phyloP scores from a whole-genome alignment of 1,140 invertebrate genomes.

The Ephestia elutella region DNA sequence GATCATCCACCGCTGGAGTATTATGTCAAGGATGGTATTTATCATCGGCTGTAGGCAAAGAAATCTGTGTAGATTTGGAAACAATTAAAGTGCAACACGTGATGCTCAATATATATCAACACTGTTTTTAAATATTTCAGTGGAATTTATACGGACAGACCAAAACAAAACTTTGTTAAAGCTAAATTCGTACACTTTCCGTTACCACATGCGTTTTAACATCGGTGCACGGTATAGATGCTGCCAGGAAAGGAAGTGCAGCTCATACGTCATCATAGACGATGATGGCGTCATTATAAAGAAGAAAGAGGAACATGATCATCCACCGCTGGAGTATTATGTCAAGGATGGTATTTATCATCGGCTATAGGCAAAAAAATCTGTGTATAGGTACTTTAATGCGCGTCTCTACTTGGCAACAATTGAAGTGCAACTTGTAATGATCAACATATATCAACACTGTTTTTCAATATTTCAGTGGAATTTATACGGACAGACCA shows the following conservation, averaged over 20 bases:
- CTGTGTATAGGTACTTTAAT: too few species aligned
- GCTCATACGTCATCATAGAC: background rate
- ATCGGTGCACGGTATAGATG: background rate
- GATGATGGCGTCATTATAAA: background rate
- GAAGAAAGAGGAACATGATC: background rate
- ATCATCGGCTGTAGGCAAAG: background rate
- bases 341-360: conserved; percentile 1
- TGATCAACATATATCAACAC: too few species aligned
- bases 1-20: background rate
- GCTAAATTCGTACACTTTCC: background rate
- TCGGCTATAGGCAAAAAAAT: background rate
- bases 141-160: background rate
- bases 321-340: background rate
- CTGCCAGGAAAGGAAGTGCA: background rate
- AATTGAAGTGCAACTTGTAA: too few species aligned
- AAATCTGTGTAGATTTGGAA: too few species aligned
- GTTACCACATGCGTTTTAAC: background rate
- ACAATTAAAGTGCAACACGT: too few species aligned
- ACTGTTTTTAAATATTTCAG: background rate
- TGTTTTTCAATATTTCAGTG: background rate
- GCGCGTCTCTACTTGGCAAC: too few species aligned
- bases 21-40: background rate
- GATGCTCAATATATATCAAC: too few species aligned
- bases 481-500: background rate
- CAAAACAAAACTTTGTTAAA: background rate